A percentile compares a stretch with the other conserved stretches of the same genome.
These are phyloP conservation scores for Metacarcinus magister DNA, from an alignment of 2,888 invertebrate species.

Conservation along the genomic window DNA sequence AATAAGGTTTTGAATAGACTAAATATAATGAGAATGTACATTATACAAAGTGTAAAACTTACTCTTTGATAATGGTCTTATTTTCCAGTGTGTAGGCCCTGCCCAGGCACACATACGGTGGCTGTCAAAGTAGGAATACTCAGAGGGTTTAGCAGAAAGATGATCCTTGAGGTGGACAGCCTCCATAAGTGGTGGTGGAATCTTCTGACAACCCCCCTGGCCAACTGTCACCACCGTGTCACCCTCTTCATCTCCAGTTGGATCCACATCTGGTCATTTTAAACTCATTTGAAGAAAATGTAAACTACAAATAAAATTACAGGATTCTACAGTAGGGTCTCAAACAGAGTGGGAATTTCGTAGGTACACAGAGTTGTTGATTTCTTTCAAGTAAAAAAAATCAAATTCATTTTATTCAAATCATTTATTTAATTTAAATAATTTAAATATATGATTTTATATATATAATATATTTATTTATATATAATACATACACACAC, in stretches of 20 bases:
- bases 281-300: background rate
- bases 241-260: constrained; percentile 67
- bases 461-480: background rate
- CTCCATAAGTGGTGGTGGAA: constrained; percentile 82
- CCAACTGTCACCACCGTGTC: constrained; percentile 80
- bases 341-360: background rate
- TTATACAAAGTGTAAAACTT: background rate
- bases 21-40: background rate
- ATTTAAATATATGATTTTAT: background rate
- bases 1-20: background rate
- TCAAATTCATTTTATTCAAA: background rate
- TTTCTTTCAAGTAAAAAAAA: background rate
- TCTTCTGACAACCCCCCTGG: constrained; percentile 75
- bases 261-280: constrained; percentile 1
- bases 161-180: constrained; percentile 88
- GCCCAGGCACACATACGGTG: constrained; percentile 88
- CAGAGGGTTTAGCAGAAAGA: constrained; percentile 86
- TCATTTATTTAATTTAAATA: background rate
- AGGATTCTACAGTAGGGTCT: background rate
- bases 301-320: background rate
- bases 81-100: constrained; percentile 93
- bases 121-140: constrained; percentile 90
- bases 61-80: background rate
- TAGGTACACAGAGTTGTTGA: background rate
- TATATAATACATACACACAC: too few relatives aligned